Evolutionary conservation across 1,140 invertebrate genomes (phyloP).

Genomic region (Drosophila santomea): DNA sequence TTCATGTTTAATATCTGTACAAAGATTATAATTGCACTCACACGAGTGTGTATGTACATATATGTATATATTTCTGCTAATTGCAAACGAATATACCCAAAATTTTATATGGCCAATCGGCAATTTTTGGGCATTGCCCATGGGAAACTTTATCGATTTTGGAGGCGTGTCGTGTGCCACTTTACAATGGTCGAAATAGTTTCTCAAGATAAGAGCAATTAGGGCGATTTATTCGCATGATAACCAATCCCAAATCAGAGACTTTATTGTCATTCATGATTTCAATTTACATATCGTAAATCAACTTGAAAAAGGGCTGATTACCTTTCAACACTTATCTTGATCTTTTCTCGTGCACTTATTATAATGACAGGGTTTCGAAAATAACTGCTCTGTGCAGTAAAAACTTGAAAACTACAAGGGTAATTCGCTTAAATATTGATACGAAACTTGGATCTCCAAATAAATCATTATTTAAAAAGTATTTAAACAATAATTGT

Average conservation of each 20-base stretch:
- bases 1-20: constrained; percentile 53
- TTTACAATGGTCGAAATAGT: constrained; percentile 4
- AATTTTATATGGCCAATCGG: constrained; percentile 16
- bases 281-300: background rate
- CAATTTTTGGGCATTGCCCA: background rate
- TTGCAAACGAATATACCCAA: too few relatives aligned
- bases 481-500: too few relatives aligned
- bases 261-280: background rate
- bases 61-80: background rate
- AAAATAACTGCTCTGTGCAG: background rate
- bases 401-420: too few relatives aligned
- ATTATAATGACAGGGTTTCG: background rate
- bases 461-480: too few relatives aligned
- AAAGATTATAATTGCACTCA: constrained; percentile 56
- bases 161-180: constrained; percentile 22
- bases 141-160: constrained; percentile 21
- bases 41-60: constrained; percentile 5
- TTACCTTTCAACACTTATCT: background rate
- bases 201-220: constrained; percentile 3
- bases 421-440: background rate
- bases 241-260: background rate
- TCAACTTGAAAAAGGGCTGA: background rate
- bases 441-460: too few relatives aligned
- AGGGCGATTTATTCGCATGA: background rate
- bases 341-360: background rate